Conservation (phyloP, 2,888 invertebrate genomes). For the Crematogaster levior region DNA sequence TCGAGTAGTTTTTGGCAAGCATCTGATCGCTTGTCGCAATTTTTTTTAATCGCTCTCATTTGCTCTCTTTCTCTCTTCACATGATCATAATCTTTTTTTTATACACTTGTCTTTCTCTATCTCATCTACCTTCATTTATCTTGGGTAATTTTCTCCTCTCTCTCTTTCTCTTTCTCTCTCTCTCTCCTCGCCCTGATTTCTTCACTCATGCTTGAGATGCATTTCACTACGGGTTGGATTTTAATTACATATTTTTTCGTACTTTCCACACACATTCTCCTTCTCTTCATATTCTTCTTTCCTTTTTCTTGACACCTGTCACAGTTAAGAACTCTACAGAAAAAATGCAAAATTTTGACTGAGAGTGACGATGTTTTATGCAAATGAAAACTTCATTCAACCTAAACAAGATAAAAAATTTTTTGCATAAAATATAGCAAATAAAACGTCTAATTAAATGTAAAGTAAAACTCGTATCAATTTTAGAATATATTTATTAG, state of each 20-base stretch:
- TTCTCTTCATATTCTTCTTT: not conserved
- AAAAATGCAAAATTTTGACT: conserved; percentile 11
- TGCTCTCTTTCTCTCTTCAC: not conserved
- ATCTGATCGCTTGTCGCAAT: conserved; percentile 79
- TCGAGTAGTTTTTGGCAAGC: conserved; percentile 69
- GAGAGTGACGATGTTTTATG: not conserved
- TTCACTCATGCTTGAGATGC: conserved; percentile 41
- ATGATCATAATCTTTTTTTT: conserved; percentile 12
- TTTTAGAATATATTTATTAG: not conserved
- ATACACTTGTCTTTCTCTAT: conserved; percentile 41
- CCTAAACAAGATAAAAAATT: not conserved
- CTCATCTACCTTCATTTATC: conserved; percentile 28
- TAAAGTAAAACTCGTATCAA: not conserved
- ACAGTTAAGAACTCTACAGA: not conserved
- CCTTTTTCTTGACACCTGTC: conserved; percentile 24
- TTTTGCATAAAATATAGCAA: too few species aligned
- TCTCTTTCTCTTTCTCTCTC: conserved; percentile 43
- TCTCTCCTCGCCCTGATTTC: conserved; percentile 52
- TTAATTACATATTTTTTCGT: conserved; percentile 75
- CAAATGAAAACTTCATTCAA: not conserved
- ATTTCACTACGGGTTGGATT: conserved; percentile 63
- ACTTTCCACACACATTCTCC: conserved; percentile 18
- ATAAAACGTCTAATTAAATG: not conserved
- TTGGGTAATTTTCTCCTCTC: conserved; percentile 48
- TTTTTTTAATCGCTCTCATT: not conserved